Conservation (phyloP, 2,797 vertebrate genomes). For the Hoplostethus atlanticus region DNA sequence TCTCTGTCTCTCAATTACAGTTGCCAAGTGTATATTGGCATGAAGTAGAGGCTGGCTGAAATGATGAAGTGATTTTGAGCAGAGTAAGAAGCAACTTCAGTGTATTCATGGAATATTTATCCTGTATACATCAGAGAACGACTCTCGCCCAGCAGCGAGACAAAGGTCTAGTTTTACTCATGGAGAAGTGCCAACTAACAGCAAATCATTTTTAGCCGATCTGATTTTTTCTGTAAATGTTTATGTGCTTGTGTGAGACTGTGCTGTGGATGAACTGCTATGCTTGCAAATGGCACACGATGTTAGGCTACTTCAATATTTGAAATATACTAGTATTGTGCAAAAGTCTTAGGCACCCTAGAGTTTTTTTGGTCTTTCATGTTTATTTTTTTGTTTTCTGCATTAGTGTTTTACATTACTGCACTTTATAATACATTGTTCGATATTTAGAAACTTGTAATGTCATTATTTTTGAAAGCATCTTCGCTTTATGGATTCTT, state of each 20-base stretch:
- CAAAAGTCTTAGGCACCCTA: too few species aligned
- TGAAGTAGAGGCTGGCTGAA: conserved; percentile 24
- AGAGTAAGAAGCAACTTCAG: conserved; percentile 26
- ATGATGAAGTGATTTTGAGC: conserved; percentile 39
- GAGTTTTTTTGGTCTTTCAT: too few species aligned
- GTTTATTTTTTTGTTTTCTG: too few species aligned
- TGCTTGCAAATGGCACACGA: background rate
- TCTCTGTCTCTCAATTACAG: conserved; percentile 24
- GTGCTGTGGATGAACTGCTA: background rate
- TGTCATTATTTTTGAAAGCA: too few species aligned
- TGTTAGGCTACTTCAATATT: background rate
- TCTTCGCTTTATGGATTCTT: too few species aligned
- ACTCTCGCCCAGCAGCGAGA: background rate
- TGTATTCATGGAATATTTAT: conserved; percentile 17
- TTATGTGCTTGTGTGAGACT: background rate
- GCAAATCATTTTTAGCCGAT: background rate
- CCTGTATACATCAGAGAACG: background rate
- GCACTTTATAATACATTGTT: too few species aligned
- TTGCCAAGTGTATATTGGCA: conserved; percentile 27
- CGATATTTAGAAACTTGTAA: too few species aligned
- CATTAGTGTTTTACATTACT: too few species aligned
- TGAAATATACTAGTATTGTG: background rate
- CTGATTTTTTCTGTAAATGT: background rate
- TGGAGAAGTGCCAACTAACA: background rate
- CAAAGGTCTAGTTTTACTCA: background rate